Conservation (phyloP, 2,113 vertebrate genomes). For the Pleuronectes platessa region DNA sequence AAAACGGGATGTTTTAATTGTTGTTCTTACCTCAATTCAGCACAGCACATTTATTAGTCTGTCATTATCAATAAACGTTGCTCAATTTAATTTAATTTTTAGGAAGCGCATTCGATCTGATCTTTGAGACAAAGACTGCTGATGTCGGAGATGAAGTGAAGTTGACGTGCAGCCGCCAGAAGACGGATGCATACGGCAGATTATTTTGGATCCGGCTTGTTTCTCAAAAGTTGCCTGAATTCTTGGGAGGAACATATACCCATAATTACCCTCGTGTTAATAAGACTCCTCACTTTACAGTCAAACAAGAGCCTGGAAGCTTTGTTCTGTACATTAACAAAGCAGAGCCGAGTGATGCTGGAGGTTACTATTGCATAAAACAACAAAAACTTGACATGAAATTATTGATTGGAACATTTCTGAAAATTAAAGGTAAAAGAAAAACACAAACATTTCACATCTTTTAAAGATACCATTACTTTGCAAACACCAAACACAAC, state of each 20-base stretch:
- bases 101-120: slow-evolving; percentile 18
- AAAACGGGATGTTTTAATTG: not conserved
- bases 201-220: slow-evolving; percentile 41
- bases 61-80: no score
- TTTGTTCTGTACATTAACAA: slow-evolving; percentile 28
- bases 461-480: no score
- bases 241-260: not conserved
- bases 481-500: no score
- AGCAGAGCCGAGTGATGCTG: slow-evolving; percentile 31
- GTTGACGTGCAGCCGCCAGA: slow-evolving; percentile 29
- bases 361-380: slow-evolving; percentile 44
- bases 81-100: not conserved
- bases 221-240: slow-evolving; percentile 18
- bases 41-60: no score
- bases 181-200: no score
- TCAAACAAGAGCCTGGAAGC: not conserved
- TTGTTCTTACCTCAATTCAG: not conserved
- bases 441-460: not conserved
- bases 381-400: rapidly evolving
- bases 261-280: not conserved
- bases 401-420: slow-evolving; percentile 14
- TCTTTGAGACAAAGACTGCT: slow-evolving; percentile 1
- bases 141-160: slow-evolving; percentile 37
- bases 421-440: slow-evolving; percentile 47
- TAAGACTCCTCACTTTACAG: not conserved